Conservation (phyloP, 2,888 invertebrate species). For the Taenaris catops region DNA sequence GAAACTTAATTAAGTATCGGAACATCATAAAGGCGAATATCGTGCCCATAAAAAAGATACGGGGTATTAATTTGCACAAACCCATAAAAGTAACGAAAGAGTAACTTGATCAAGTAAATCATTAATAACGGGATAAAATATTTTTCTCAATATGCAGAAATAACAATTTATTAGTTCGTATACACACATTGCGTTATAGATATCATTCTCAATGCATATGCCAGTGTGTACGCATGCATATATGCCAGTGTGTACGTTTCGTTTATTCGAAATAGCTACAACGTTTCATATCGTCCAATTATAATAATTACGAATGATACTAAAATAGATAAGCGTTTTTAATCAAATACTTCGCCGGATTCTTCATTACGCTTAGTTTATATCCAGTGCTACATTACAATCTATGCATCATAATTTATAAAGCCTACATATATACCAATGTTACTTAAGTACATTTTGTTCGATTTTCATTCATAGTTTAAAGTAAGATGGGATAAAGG, state of each 20-base stretch:
- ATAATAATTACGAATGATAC: conserved; percentile 48
- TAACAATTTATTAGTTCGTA: conserved; percentile 66
- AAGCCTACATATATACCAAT: conserved; percentile 76
- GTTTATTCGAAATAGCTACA: conserved; percentile 29
- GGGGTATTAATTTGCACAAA: conserved; percentile 28
- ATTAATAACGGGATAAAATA: conserved; percentile 29
- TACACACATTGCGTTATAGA: conserved; percentile 48
- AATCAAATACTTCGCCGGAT: conserved; percentile 66
- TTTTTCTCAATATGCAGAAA: conserved; percentile 24
- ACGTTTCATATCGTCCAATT: conserved; percentile 26
- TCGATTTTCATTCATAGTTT: conserved; percentile 60
- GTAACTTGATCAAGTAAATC: conserved; percentile 28
- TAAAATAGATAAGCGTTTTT: conserved; percentile 65
- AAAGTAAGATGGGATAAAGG: conserved; percentile 46
- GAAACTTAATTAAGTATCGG: conserved; percentile 46
- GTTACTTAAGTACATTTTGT: conserved; percentile 79
- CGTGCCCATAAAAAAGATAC: conserved; percentile 33
- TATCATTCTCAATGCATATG: conserved; percentile 13
- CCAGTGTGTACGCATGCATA: too few relatives aligned
- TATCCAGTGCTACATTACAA: conserved; percentile 65
- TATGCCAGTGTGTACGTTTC: conserved; percentile 43
- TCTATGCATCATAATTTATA: conserved; percentile 77
- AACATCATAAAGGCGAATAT: conserved; percentile 30
- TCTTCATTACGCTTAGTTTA: conserved; percentile 57
- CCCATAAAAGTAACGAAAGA: conserved; percentile 44